Conservation (phyloP, 2,113 vertebrate species). For the Nothoprocta perdicaria region DNA sequence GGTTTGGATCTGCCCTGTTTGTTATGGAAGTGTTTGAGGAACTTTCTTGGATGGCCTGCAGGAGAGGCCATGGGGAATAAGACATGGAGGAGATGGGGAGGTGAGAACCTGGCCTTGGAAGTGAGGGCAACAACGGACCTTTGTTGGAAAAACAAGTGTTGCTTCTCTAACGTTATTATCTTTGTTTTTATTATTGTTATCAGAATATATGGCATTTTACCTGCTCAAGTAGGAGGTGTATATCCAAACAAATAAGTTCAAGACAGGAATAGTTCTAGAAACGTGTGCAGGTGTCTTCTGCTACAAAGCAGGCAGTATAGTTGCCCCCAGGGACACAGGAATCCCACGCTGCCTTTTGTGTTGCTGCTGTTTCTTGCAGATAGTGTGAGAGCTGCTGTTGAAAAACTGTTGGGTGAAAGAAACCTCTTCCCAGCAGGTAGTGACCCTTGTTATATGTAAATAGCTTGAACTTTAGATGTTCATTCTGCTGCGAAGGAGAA, state of each 20-base stretch:
- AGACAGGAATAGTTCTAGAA: neutral
- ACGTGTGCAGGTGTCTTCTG: neutral
- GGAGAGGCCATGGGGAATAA: neutral
- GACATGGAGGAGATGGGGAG: neutral
- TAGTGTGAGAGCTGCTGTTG: neutral
- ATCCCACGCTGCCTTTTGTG: neutral
- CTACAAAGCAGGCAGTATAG: neutral
- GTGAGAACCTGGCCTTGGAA: neutral
- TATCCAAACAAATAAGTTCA: neutral
- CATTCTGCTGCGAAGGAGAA: conserved; percentile 43
- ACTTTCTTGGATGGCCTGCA: neutral
- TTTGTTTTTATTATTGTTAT: no score
- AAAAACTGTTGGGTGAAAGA: conserved; percentile 7
- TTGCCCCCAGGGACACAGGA: neutral
- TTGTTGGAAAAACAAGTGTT: neutral
- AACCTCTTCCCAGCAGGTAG: conserved; percentile 14
- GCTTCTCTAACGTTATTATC: no score
- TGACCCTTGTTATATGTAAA: conserved; percentile 33
- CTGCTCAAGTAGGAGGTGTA: neutral
- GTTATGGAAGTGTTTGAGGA: neutral
- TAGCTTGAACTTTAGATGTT: conserved; percentile 11
- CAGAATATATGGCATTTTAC: neutral
- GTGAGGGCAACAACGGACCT: neutral
- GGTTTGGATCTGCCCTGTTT: neutral
- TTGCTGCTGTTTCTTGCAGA: neutral